Base-by-base conservation (phyloP, 2,113 vertebrate species). In the Oreotrochilus melanogaster region DNA sequence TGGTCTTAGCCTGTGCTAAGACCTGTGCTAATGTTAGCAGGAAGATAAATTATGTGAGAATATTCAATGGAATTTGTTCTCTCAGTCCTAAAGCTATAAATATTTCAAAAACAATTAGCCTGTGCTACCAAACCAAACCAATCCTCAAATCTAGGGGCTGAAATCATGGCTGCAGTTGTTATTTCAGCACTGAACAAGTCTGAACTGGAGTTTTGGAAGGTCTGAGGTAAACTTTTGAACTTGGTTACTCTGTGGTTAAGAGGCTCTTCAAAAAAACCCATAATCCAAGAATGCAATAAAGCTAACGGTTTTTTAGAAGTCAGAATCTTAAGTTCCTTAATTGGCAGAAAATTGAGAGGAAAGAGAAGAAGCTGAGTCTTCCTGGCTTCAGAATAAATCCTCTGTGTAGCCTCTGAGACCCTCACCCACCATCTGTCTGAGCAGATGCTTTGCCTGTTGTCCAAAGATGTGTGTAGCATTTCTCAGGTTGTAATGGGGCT, bases 381-480 rank as follows among this genome's bases (percentile, higher is more conserved):
- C 61, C 45, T 79, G 71, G 31, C 62, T 89, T 27, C 42, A 39
- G 33, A 57, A 82, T 85, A 85, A 90, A 79, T 86, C 45, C 48
- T 37, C 12, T 83, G 42, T 85, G 85, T 66, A 74, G 61, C 65
- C 88, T 48, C 54, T 61, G 79, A 76, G 91, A 93, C 91, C 89
- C 91, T 93, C 58, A 50, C 78, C 42, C 45, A 33, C 85, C 88
- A 90, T 91, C 74, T 96, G 90, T 78, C 73, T 70, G 75, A 94
- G 85, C 92, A 95, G 92, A 65, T 96, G 92, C 80, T 92, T 76
- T 92, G 78, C 57, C 53, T 2, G 7, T 35, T 88, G 83, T 86
- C 37, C 82, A 88, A 70, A 83, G 82, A 69, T 58, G 33, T 18
- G 14, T 39, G 22, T 73, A 70, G 82, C 74, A 70, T 79, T 88